Conservation (phyloP, 2,113 vertebrate species). For the Microcebus lehilahytsara region DNA sequence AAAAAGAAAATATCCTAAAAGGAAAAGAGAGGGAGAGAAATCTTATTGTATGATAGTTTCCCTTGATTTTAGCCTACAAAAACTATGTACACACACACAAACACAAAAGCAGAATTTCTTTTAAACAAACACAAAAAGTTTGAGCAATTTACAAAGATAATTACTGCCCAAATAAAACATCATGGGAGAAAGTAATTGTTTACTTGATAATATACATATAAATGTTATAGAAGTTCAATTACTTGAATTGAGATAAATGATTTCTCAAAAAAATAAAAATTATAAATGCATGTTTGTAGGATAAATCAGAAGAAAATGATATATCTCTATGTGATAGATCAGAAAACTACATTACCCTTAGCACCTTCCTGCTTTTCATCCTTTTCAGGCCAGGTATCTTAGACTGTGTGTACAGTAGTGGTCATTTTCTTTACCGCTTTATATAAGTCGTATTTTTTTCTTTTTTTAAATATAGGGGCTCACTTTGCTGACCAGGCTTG, state of each 20-base stretch:
- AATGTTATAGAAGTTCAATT: not conserved
- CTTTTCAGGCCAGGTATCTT: not conserved
- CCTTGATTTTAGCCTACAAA: constrained; percentile 36
- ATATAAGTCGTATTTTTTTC: too few relatives aligned
- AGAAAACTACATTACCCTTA: not conserved
- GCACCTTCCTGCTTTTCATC: not conserved
- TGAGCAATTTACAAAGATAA: constrained; percentile 31
- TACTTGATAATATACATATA: not conserved
- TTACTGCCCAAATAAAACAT: not conserved
- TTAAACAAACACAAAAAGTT: constrained; percentile 62
- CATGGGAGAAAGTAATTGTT: not conserved
- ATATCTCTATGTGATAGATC: not conserved
- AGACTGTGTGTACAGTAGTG: not conserved
- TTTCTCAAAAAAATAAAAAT: not conserved
- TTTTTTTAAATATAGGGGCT: too few relatives aligned
- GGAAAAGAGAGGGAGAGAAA: constrained; percentile 58
- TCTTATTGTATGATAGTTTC: constrained; percentile 42
- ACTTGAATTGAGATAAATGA: not conserved
- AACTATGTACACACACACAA: not conserved
- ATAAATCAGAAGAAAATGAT: not conserved
- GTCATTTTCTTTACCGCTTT: not conserved
- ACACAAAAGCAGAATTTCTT: constrained; percentile 28
- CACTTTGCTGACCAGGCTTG: too few relatives aligned
- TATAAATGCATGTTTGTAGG: not conserved
- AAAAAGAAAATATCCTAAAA: constrained; percentile 98